Percentiles rank a stretch among this genome's conserved stretches.
phyloP scores from a whole-genome alignment of 2,113 vertebrate genomes.

The Ploceus nigricollis region DNA sequence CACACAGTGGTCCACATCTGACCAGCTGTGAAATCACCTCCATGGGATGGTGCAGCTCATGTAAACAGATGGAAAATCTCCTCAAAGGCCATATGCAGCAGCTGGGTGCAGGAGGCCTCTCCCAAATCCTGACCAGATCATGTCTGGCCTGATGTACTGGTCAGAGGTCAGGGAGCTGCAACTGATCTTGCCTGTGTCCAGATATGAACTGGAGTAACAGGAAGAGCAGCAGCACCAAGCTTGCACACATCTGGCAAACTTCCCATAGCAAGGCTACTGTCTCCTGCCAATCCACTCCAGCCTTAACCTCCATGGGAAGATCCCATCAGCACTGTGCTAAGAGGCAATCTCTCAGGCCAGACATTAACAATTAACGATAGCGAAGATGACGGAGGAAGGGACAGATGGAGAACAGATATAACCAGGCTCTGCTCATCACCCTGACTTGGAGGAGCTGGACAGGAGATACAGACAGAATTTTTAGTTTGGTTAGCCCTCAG shows the following conservation, averaged over 20 bases:
- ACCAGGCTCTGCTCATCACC: not conserved
- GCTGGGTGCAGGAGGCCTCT: not conserved
- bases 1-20: not conserved
- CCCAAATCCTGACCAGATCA: not conserved
- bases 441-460: not conserved
- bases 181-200: not conserved
- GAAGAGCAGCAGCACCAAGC: not conserved
- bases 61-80: not conserved
- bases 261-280: not conserved
- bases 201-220: not conserved
- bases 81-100: not conserved
- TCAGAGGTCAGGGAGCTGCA: not conserved
- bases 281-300: constrained; percentile 21
- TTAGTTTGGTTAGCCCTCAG: not conserved
- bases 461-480: not conserved
- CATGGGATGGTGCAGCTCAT: not conserved
- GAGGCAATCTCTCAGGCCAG: constrained; percentile 25
- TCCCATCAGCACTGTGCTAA: not conserved
- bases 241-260: not conserved
- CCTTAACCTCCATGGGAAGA: constrained; percentile 3
- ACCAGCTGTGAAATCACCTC: not conserved
- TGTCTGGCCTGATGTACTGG: not conserved
- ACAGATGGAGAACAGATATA: not conserved
- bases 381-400: not conserved
- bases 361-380: not conserved